Evolutionary conservation across 1,140 invertebrate genomes (phyloP).

Genomic region (Eulimnadia texana): DNA sequence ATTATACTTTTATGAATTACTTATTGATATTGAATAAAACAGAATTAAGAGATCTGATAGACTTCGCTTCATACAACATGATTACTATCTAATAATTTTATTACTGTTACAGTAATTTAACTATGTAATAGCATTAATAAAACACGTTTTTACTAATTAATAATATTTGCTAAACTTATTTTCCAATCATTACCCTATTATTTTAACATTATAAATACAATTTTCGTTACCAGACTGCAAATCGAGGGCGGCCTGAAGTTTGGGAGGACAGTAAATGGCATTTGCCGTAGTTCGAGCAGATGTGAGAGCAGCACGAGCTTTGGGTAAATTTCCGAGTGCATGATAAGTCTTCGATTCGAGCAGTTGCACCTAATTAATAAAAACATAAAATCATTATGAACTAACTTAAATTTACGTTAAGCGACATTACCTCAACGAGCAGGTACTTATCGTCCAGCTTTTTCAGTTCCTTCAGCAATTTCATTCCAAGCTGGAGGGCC

Average conservation of each 20-base stretch:
- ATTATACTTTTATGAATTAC: no score
- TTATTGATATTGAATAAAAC: no score
- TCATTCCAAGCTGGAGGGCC: constrained; percentile 65
- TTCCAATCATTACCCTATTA: no score
- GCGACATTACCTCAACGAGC: constrained; percentile 59
- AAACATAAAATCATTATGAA: neutral
- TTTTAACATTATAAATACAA: no score
- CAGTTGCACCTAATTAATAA: constrained; percentile 46
- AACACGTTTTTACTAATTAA: no score
- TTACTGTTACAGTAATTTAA: no score
- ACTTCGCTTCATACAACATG: no score
- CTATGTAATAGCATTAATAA: no score
- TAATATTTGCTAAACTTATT: no score
- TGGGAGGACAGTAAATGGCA: constrained; percentile 96
- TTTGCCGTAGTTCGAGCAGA: constrained; percentile 98
- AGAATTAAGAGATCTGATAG: no score
- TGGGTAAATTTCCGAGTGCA: constrained; percentile 88
- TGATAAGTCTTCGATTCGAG: constrained; percentile 98
- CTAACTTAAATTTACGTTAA: neutral
- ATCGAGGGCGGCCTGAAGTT: constrained; percentile 92
- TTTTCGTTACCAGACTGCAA: constrained; percentile 87
- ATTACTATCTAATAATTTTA: no score
- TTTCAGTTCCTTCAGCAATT: constrained; percentile 84
- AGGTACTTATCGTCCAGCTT: constrained; percentile 99
- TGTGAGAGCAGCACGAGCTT: constrained; percentile 90